Evolutionary conservation across 53 echinoderm and acorn worm species (phyloP).

Genomic region (Paracentrotus lividus): DNA sequence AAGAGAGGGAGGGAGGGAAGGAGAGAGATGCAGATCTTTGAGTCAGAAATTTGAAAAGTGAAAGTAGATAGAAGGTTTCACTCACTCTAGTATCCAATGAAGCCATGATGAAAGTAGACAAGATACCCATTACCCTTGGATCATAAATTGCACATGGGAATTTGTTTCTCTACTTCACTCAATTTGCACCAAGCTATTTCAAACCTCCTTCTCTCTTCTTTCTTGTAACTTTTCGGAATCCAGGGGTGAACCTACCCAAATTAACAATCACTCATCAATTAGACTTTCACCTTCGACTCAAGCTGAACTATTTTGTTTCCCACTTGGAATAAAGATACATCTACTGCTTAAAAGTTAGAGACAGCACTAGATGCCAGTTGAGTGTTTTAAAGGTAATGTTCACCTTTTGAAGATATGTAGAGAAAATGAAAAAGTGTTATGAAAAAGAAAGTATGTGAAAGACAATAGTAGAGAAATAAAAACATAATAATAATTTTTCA

Average conservation of each 20-base stretch:
- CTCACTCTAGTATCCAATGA: constrained; percentile 27
- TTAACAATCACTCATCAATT: neutral
- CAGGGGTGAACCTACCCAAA: neutral
- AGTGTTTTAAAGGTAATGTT: no score
- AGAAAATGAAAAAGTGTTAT: no score
- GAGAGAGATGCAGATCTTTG: neutral
- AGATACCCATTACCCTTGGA: neutral
- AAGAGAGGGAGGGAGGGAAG: neutral
- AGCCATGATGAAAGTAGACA: neutral
- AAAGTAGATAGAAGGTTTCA: neutral
- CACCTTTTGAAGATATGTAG: no score
- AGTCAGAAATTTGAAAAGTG: no score
- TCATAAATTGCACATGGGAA: constrained; percentile 15
- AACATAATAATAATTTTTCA: no score
- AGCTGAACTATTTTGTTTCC: neutral
- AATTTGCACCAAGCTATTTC: neutral
- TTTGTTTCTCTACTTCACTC: neutral
- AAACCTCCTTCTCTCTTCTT: neutral
- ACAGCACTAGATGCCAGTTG: neutral
- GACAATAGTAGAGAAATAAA: no score
- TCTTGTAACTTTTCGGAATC: neutral
- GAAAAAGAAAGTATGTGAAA: no score
- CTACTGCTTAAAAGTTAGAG: neutral
- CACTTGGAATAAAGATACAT: neutral
- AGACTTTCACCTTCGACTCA: neutral